phyloP scores from a whole-genome alignment of 23 tunicate genomes.

The Trididemnum nubilum region DNA sequence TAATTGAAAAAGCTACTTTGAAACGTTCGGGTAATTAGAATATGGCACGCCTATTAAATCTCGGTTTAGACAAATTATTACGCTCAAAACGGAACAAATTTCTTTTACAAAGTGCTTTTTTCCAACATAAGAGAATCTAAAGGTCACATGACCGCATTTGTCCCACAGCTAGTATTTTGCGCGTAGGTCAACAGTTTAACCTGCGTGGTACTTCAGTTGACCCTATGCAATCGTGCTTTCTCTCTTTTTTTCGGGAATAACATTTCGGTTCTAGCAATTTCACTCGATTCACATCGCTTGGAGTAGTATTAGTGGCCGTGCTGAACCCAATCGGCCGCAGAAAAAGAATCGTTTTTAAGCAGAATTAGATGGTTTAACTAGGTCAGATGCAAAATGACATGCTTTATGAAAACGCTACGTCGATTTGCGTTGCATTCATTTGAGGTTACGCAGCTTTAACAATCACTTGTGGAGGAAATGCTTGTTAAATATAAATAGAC shows the following conservation, averaged over 20 bases:
- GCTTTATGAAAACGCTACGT: too few relatives aligned
- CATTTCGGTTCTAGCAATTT: constrained; percentile 2
- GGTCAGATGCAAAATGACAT: background rate
- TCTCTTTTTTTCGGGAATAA: constrained; percentile 3
- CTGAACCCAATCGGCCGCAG: background rate
- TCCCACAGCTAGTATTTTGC: background rate
- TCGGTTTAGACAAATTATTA: too few relatives aligned
- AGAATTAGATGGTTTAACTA: background rate
- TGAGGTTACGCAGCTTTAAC: too few relatives aligned
- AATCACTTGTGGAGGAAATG: too few relatives aligned
- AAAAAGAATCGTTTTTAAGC: background rate
- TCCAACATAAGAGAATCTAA: too few relatives aligned
- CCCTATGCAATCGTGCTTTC: background rate
- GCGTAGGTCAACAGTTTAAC: constrained; percentile 43
- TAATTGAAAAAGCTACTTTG: too few relatives aligned
- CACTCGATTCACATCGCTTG: background rate
- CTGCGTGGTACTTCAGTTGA: constrained; percentile 16
- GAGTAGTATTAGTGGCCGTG: background rate
- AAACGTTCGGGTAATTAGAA: too few relatives aligned
- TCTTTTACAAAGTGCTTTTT: too few relatives aligned
- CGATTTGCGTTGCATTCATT: too few relatives aligned
- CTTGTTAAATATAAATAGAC: too few relatives aligned
- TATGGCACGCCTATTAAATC: too few relatives aligned
- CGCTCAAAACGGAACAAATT: too few relatives aligned
- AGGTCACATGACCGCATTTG: background rate